A percentile compares a stretch with the other conserved stretches of the same genome.
phyloP scores from a whole-genome alignment of 1,140 invertebrate species.

The Lethocerus indicus region DNA sequence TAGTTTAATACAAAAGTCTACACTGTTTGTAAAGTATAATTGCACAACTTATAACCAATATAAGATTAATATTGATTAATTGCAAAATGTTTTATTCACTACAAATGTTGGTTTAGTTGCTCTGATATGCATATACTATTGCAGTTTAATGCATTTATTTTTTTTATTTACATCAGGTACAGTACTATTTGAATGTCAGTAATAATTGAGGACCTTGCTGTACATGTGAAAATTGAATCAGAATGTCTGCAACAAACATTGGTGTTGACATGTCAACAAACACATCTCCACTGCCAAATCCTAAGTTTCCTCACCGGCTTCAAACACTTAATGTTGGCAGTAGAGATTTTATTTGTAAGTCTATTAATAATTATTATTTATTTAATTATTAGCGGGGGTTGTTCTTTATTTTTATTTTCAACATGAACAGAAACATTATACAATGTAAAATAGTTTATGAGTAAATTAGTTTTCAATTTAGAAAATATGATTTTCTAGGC shows the following conservation, averaged over 20 bases:
- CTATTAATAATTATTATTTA: not conserved
- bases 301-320: conserved; percentile 11
- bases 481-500: not conserved
- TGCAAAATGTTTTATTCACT: no score
- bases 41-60: no score
- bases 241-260: not conserved
- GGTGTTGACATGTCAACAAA: conserved; percentile 14
- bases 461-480: not conserved
- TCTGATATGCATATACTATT: no score
- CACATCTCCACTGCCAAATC: conserved; percentile 10
- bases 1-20: no score
- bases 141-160: no score
- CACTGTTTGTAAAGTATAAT: no score
- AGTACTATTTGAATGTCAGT: no score
- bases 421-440: not conserved
- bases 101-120: no score
- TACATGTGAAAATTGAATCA: no score
- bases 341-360: conserved; percentile 17
- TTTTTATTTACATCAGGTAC: no score
- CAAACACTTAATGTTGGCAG: conserved; percentile 10
- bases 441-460: not conserved
- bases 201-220: no score
- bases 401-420: not conserved
- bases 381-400: not conserved
- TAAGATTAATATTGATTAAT: no score